These are phyloP conservation scores for Taphrorychus bicolor DNA, from an alignment of 2,888 invertebrate genomes.

Conservation along the genomic window DNA sequence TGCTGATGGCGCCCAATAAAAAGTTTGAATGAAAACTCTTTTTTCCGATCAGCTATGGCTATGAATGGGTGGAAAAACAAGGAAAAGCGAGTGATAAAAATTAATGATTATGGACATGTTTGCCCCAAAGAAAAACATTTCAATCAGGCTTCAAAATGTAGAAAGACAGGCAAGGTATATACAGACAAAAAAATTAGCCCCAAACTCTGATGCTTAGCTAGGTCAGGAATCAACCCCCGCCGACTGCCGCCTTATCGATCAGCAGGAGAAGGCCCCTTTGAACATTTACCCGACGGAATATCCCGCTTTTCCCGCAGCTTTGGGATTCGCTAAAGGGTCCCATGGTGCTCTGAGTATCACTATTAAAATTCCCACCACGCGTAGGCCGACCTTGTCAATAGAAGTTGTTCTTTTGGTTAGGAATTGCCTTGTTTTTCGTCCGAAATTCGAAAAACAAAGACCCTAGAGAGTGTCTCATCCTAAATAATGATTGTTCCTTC, in stretches of 20 bases:
- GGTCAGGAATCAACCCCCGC: neutral
- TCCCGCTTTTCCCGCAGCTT: conserved; percentile 8
- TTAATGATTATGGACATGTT: neutral
- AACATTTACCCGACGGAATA: neutral
- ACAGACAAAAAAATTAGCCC: neutral
- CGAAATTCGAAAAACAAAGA: neutral
- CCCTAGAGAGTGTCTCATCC: neutral
- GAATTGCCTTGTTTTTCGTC: neutral
- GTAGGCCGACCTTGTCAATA: conserved; percentile 18
- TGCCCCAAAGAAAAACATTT: neutral
- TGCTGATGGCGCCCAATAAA: too few species aligned
- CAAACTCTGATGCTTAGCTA: neutral
- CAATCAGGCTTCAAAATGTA: neutral
- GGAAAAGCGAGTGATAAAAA: neutral
- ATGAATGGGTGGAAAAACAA: neutral
- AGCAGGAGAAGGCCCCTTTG: neutral
- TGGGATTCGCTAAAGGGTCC: conserved; percentile 20
- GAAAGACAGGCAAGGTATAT: neutral
- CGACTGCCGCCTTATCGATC: neutral
- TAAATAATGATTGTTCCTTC: neutral
- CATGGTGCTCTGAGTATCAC: neutral
- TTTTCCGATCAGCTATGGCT: too few species aligned
- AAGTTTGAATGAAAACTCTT: too few species aligned
- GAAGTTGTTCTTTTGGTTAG: neutral
- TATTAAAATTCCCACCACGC: conserved; percentile 17